Conservation (phyloP, 2,113 vertebrate genomes). For the Sylvia atricapilla region DNA sequence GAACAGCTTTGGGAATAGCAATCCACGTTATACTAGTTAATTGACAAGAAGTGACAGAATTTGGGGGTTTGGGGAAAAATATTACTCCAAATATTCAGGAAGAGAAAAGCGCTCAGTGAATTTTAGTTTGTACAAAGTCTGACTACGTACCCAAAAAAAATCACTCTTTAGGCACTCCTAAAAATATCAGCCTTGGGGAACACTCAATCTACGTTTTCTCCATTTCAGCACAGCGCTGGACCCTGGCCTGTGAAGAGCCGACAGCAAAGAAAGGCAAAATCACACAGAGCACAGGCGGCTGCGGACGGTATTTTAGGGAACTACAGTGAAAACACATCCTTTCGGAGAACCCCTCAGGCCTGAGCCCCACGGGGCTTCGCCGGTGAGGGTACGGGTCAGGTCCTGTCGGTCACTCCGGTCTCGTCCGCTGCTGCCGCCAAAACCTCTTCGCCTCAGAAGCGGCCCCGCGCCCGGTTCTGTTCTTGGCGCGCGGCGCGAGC, state of each 20-base stretch:
- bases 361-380: fast-evolving
- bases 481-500: fast-evolving
- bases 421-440: not conserved
- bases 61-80: not conserved
- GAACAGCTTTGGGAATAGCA: not conserved
- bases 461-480: fast-evolving
- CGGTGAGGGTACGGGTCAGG: not conserved
- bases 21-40: not conserved
- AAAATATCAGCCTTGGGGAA: not conserved
- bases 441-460: not conserved
- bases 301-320: not conserved
- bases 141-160: not conserved
- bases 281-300: not conserved
- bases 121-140: not conserved
- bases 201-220: not conserved
- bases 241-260: not conserved
- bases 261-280: not conserved
- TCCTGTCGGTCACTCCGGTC: not conserved
- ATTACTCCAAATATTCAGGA: not conserved
- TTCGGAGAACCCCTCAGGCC: not conserved
- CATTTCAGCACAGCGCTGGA: not conserved
- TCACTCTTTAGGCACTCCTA: not conserved
- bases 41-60: not conserved
- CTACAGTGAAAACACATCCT: not conserved
- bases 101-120: not conserved